Evolutionary conservation across 1,140 invertebrate genomes (phyloP).

Genomic region (Drosophila tropicalis): DNA sequence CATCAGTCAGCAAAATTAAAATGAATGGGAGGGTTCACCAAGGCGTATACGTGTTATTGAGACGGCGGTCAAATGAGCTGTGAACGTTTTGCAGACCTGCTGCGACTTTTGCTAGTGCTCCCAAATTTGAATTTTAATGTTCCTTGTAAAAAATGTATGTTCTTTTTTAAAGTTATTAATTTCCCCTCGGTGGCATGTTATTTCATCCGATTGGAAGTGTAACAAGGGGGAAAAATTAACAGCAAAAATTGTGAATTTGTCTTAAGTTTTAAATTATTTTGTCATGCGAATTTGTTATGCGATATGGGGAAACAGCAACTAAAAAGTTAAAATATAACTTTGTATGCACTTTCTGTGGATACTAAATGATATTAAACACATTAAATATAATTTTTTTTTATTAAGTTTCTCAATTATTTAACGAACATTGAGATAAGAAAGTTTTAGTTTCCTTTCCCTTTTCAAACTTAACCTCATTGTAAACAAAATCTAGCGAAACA

Average conservation of each 20-base stretch:
- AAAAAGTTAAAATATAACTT: too few species aligned
- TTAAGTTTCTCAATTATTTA: too few species aligned
- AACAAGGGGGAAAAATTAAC: slow-evolving; percentile 6
- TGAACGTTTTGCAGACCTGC: slow-evolving; percentile 43
- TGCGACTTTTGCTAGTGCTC: slow-evolving; percentile 19
- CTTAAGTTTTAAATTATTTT: too few species aligned
- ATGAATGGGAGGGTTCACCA: slow-evolving; percentile 61
- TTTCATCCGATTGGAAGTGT: slow-evolving; percentile 21
- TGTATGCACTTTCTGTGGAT: too few species aligned
- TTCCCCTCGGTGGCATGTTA: slow-evolving; percentile 6
- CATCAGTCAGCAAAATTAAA: slow-evolving; percentile 53
- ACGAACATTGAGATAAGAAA: too few species aligned
- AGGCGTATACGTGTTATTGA: slow-evolving; percentile 69
- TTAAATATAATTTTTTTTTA: too few species aligned
- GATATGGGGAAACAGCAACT: too few species aligned
- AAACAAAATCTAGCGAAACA: too few species aligned
- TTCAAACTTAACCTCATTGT: too few species aligned
- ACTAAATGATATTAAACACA: too few species aligned
- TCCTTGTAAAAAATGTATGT: slow-evolving; percentile 54
- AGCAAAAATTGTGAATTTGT: not conserved
- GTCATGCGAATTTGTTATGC: too few species aligned
- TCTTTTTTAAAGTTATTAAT: slow-evolving; percentile 50
- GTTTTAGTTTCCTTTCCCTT: too few species aligned
- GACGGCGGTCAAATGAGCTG: slow-evolving; percentile 64
- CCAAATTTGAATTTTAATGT: slow-evolving; percentile 67